phyloP scores from a whole-genome alignment of 2,113 vertebrate genomes.

The Anhinga anhinga region DNA sequence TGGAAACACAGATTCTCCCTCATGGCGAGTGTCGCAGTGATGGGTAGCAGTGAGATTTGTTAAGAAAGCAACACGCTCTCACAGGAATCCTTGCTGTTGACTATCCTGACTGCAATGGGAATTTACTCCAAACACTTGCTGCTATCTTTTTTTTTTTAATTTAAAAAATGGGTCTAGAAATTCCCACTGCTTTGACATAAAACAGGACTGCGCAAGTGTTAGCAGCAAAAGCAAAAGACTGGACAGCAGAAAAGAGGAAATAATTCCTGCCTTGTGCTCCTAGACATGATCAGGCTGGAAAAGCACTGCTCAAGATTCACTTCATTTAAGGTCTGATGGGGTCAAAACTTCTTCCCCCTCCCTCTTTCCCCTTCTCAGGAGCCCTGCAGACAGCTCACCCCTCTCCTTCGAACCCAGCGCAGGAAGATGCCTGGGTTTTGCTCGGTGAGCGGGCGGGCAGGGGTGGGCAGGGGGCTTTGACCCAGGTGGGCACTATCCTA shows the following conservation, averaged over 20 bases:
- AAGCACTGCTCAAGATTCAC: not conserved
- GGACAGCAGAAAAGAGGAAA: not conserved
- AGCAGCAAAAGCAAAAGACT: not conserved
- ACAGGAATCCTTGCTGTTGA: not conserved
- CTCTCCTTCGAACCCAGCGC: not conserved
- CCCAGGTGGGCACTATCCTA: not conserved
- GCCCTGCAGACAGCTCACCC: not conserved
- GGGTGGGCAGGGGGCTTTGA: not conserved
- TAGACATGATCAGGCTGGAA: not conserved
- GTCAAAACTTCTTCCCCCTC: not conserved
- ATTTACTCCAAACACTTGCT: not conserved
- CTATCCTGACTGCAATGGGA: not conserved
- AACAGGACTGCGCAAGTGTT: not conserved
- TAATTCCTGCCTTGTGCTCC: not conserved
- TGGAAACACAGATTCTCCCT: not conserved
- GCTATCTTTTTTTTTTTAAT: not conserved
- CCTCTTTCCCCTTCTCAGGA: not conserved
- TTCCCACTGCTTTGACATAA: not conserved
- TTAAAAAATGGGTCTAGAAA: not conserved
- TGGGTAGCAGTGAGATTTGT: not conserved
- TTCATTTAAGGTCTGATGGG: not conserved
- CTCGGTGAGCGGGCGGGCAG: rapidly evolving
- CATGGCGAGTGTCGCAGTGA: rapidly evolving
- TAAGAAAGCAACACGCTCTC: not conserved
- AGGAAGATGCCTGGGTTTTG: not conserved